A percentile compares a stretch with the other conserved stretches of the same genome.
Evolutionary conservation across 1,140 invertebrate genomes (phyloP).

Genomic region (Ceratosolen fusciceps): DNA sequence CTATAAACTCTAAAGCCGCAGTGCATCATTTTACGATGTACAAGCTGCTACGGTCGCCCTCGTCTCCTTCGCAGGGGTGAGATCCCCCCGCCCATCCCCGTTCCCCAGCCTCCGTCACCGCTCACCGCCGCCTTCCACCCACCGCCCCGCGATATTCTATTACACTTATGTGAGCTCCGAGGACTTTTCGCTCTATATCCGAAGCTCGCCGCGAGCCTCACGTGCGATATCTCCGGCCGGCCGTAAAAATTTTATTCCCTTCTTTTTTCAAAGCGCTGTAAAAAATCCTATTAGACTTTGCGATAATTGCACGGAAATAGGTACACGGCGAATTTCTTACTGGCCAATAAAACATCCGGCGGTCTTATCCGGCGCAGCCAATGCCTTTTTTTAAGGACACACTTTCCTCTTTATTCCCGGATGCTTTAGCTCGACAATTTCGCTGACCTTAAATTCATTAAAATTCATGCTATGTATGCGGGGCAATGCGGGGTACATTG

Average conservation of each 20-base stretch:
- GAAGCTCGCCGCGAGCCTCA: not conserved
- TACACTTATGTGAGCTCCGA: slow-evolving; percentile 54
- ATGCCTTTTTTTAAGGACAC: not conserved
- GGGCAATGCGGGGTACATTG: too few species aligned
- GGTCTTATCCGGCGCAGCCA: too few species aligned
- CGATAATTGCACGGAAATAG: slow-evolving; percentile 7
- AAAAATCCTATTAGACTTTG: slow-evolving; percentile 11
- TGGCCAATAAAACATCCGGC: not conserved
- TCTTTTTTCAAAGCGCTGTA: not conserved
- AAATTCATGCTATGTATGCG: too few species aligned
- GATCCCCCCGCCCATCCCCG: too few species aligned
- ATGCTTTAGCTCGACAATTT: too few species aligned
- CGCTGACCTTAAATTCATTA: too few species aligned
- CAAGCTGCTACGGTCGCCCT: slow-evolving; percentile 53
- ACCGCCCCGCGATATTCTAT: slow-evolving; percentile 60
- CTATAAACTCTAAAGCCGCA: slow-evolving; percentile 65
- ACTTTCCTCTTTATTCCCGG: not conserved
- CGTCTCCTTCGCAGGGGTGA: not conserved
- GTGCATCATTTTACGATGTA: slow-evolving; percentile 67
- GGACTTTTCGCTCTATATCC: slow-evolving; percentile 29
- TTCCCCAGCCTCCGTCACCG: too few species aligned
- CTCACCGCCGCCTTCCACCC: too few species aligned
- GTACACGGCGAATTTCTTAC: not conserved
- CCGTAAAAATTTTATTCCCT: slow-evolving; percentile 32
- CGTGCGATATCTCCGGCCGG: slow-evolving; percentile 17